Base-by-base conservation (phyloP, 1,140 invertebrate genomes). In the Chlorops oryzae region DNA sequence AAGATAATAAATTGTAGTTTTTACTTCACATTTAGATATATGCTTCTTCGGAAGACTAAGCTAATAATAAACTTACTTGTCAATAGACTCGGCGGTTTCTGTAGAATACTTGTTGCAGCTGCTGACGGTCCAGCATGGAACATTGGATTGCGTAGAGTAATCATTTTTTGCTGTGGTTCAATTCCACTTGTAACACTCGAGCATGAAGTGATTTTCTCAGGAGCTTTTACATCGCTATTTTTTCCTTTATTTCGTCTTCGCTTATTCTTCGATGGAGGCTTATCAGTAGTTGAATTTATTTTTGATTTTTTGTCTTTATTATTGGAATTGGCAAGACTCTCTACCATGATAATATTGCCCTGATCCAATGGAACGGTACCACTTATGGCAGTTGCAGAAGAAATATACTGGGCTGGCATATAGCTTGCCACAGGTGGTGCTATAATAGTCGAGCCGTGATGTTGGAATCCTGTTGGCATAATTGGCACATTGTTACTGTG, bases 141-240 rank as follows among this genome's bases (percentile, higher is more conserved):
- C 80, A 80, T 85, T 1, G 85, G 85, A 67, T 88, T 88, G 5
- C 84, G 75, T 20, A 87, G 77, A 0, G 85, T 88, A 17, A 88
- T 82, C 77, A 87, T 87, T 52, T 83, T 83, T 3, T 80, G 74
- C n/a, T 72, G 70, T n/a, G n/a, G n/a, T n/a, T n/a, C n/a, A n/a
- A n/a, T n/a, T 0, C 45, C 51, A 38, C 27, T 28, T 2, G 15
- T 22, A 22, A 15, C n/a, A 48, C 18, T 50, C 69, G 71, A 10
- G 3, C 34, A 3, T 13, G 12, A 51, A 51, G 24, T 65, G 69
- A 15, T 44, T 24, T 5, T 44, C 12, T 37, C 9, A 10, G 13
- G 2, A n/a, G n/a, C n/a, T n/a, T n/a, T n/a, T n/a, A n/a, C n/a
- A n/a, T n/a, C n/a, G n/a, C n/a, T n/a, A n/a, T n/a, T n/a, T n/a